Conservation (phyloP, 2,113 vertebrate species). For the Holacanthus passer region DNA sequence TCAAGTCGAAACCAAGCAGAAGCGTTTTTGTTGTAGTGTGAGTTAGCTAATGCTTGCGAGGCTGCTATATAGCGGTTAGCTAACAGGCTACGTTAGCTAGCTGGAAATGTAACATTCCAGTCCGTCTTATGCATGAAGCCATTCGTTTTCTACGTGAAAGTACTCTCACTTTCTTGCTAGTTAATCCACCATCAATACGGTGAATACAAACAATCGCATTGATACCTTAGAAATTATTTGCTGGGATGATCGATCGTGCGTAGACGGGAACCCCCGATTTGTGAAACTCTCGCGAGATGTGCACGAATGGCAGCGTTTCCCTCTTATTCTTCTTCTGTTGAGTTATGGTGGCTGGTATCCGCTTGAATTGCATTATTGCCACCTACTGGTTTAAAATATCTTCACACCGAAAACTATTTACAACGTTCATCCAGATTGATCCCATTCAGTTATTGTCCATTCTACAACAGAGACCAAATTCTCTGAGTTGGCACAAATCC, state of each 20-base stretch:
- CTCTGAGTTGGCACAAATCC: too few species aligned
- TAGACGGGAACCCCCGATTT: too few species aligned
- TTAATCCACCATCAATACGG: not conserved
- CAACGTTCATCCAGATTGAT: too few species aligned
- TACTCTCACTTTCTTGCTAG: rapidly evolving
- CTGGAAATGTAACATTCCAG: not conserved
- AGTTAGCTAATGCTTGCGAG: not conserved
- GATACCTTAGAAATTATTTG: not conserved
- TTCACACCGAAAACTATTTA: too few species aligned
- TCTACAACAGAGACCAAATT: too few species aligned
- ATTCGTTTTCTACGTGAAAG: not conserved
- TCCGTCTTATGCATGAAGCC: rapidly evolving
- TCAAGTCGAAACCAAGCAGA: not conserved
- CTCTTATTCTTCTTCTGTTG: slow-evolving; percentile 20
- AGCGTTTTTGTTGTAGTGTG: not conserved
- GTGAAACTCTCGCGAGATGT: too few species aligned
- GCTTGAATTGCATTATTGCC: slow-evolving; percentile 14
- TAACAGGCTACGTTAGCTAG: not conserved
- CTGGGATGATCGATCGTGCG: too few species aligned
- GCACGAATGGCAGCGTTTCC: not conserved
- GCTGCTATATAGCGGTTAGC: slow-evolving; percentile 16
- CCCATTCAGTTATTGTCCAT: too few species aligned
- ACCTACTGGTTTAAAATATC: slow-evolving; percentile 29
- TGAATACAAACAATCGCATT: not conserved
- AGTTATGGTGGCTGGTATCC: too few species aligned